A percentile compares a stretch with the other conserved stretches of the same genome.
Conservation (phyloP, 2,113 vertebrate genomes). For the Podocnemis expansa region DNA sequence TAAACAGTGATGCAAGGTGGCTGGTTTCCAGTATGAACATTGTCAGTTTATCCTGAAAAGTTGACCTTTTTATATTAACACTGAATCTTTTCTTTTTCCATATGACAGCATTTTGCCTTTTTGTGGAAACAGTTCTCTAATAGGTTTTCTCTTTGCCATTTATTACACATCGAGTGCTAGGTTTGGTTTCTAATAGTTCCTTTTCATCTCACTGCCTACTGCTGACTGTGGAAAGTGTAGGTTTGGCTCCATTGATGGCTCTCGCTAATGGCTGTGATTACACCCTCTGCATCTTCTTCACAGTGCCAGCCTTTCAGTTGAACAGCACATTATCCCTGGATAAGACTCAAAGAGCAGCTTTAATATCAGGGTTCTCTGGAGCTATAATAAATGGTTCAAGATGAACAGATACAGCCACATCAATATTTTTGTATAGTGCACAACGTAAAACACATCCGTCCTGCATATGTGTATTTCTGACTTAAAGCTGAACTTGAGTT, state of each 20-base stretch:
- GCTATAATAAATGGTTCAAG: conserved; percentile 78
- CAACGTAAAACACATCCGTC: conserved; percentile 61
- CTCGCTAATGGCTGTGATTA: conserved; percentile 81
- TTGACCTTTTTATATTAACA: conserved; percentile 56
- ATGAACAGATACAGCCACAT: conserved; percentile 72
- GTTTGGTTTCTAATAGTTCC: conserved; percentile 73
- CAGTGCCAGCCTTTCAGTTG: conserved; percentile 76
- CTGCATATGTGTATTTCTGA: conserved; percentile 11
- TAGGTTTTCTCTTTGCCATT: conserved; percentile 61
- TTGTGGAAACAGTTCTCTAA: conserved; percentile 54
- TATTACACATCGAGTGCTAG: conserved; percentile 73
- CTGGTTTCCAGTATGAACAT: conserved; percentile 16
- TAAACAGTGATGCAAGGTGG: background rate
- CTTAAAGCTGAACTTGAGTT: conserved; percentile 56
- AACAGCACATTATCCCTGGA: conserved; percentile 79
- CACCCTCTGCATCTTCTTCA: conserved; percentile 78
- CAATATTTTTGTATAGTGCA: conserved; percentile 62
- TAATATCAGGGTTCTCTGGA: conserved; percentile 80
- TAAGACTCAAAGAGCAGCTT: conserved; percentile 80
- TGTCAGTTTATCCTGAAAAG: conserved; percentile 35
- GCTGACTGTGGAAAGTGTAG: conserved; percentile 80
- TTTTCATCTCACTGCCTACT: conserved; percentile 77
- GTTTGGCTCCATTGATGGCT: conserved; percentile 77
- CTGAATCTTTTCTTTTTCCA: conserved; percentile 20
- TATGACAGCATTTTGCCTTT: conserved; percentile 50